Percentiles rank a stretch among this genome's conserved stretches.
These are phyloP conservation scores for Phenganax marumi DNA, from an alignment of 92 coral and sea anemone genomes.

Conservation along the genomic window DNA sequence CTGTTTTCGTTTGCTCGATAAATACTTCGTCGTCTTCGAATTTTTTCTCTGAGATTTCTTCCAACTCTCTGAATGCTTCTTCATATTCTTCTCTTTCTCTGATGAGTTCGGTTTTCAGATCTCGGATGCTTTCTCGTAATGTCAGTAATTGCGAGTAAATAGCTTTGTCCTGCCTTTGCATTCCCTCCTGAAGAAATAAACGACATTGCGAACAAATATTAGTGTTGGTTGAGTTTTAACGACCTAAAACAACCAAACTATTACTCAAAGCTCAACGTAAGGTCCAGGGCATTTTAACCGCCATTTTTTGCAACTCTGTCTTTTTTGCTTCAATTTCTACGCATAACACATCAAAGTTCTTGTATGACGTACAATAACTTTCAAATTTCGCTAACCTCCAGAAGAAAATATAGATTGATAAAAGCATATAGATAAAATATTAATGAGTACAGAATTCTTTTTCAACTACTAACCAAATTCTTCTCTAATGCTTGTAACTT, in stretches of 20 bases:
- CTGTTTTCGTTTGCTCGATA: neutral
- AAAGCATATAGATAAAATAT: conserved; percentile 5
- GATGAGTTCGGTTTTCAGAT: conserved; percentile 24
- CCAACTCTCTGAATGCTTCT: conserved; percentile 27
- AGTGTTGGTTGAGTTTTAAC: neutral
- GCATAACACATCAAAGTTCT: neutral
- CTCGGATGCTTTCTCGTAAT: conserved; percentile 19
- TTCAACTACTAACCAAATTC: conserved; percentile 25
- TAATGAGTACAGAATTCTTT: conserved; percentile 2
- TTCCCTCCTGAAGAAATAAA: conserved; percentile 13
- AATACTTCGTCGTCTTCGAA: neutral
- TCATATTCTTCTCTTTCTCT: conserved; percentile 33
- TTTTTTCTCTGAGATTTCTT: conserved; percentile 21
- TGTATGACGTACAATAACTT: neutral
- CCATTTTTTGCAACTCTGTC: no score
- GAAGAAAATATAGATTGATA: neutral
- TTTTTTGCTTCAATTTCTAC: neutral
- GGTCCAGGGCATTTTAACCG: no score
- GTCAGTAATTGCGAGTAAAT: conserved; percentile 20
- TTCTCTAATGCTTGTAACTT: neutral
- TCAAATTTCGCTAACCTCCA: neutral
- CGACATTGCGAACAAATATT: neutral
- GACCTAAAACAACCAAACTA: no score
- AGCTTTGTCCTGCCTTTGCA: conserved; percentile 39
- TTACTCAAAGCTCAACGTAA: no score